Evolutionary conservation across 2,797 vertebrate genomes (phyloP), one percentile per base, ranked within the genome.

Genomic region (Crocidura indochinensis): DNA sequence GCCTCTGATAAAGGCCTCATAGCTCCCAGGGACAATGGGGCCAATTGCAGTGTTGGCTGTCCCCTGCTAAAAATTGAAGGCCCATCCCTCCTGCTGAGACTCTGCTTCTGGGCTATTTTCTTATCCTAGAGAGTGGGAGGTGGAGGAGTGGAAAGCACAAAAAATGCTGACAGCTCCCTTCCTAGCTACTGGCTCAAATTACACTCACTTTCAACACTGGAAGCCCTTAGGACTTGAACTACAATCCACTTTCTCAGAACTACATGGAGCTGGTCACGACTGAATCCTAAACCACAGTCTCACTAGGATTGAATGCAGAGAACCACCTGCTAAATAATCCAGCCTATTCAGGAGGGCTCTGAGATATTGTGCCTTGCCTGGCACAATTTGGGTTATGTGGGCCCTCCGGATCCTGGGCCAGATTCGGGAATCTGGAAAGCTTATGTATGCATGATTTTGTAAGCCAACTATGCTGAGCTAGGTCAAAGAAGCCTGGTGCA

Each of bases 11-110:
- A 93, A 26, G 38, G 19, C 49, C 53, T n/a, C 73, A 60, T 56
- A 2, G 89, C 68, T 87, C 46, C 76, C 76, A 60, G 87, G 88
- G 65, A 96, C 91, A 94, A 86, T 91, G 31, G 80, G 20, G 44
- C 77, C 31, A 0, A 26, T 0, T 76, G 74, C 88, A 93, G 81
- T 82, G 77, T 44, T 10, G 4, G 31, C 20, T 74, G 31, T 53
- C 56, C 19, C 29, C n/a, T 22, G 71, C 60, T 51, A 60, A 84
- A 93, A 89, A 94, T 11, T 68, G 77, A 87, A 79, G 71, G 31
- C 26, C 19, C 20, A 26, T 73, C 6, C 56, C 62, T 88, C 27
- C 47, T 0, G 0, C 11, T 19, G 46, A 69, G 81, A 76, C 62
- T 71, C 72, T 79, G 72, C 68, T 80, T 77, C 73, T 9, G 7